A percentile compares a stretch with the other conserved stretches of the same genome.
phyloP scores from a whole-genome alignment of 2,113 vertebrate species.

The Panurus biarmicus region DNA sequence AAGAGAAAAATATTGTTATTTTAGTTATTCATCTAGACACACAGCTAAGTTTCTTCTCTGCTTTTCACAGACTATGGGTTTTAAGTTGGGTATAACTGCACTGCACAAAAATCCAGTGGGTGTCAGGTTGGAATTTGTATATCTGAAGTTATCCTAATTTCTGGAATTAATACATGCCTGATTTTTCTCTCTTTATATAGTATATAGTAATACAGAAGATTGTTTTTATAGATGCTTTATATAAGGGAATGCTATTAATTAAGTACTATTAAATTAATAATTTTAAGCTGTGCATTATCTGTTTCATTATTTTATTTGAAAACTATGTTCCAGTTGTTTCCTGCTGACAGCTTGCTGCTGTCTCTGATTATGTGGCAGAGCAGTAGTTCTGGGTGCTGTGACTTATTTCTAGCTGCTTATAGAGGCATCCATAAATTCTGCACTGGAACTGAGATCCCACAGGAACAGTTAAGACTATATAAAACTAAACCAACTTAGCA shows the following conservation, averaged over 20 bases:
- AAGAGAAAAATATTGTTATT: neutral
- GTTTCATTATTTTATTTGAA: neutral
- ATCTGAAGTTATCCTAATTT: neutral
- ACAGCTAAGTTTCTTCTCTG: neutral
- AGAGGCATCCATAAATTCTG: neutral
- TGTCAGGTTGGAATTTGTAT: neutral
- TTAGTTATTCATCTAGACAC: neutral
- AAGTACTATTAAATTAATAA: neutral
- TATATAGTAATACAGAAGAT: neutral
- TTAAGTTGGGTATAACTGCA: neutral
- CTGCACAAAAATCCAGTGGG: neutral
- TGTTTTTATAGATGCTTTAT: neutral
- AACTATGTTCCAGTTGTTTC: neutral
- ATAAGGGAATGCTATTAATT: neutral
- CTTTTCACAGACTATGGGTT: neutral
- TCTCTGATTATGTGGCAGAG: neutral
- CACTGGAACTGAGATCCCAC: neutral
- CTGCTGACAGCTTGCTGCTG: neutral
- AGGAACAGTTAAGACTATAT: neutral
- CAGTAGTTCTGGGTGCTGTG: neutral
- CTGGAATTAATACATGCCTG: neutral
- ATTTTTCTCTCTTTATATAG: neutral
- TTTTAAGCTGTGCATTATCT: neutral
- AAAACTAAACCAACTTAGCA: neutral
- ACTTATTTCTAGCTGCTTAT: neutral